Evolutionary conservation across 2,797 vertebrate genomes (phyloP), one percentile per base, ranked within the genome.

Genomic region (Intellagama lesueurii): DNA sequence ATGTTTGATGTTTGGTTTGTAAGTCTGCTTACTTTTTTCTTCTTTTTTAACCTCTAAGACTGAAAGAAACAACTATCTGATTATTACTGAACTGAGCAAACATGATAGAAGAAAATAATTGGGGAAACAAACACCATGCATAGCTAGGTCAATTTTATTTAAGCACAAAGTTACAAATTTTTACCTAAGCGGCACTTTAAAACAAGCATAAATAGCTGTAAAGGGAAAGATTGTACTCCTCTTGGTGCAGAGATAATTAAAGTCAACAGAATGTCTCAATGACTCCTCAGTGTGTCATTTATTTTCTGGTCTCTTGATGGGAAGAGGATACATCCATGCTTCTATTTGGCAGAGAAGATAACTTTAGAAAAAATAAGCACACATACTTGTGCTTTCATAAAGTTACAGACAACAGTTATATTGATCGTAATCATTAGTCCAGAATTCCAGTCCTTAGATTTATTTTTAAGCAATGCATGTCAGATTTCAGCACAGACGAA

Each of bases 181-280:
- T 92, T 72, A 69, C 73, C 84, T 75, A 2, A 49, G 17, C n/a
- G 78, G 88, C 40, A 47, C 86, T 85, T 89, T 94, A 93, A 91
- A 95, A 83, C 22, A 64, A n/a, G 1, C 47, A 52, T 2, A 49
- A 86, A 90, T 89, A 81, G 7, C 26, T 90, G 22, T 73, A 91
- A 89, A 12, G 70, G 56, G 24, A 70, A 70, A 90, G 73, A 78
- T 90, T 91, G 86, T 93, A 90, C 3, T 92, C 84, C 91, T 91
- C 91, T 89, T 91, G 47, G 28, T 70, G 47, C 79, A 82, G 69
- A 73, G n/a, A 89, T 93, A 94, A 92, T 88, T 92, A 92, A 93
- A 94, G 83, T 90, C 92, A 93, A 93, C 8, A 83, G 8, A 87
- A 56, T 75, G 44, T 64, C n/a, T 91, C 17, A 81, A 7, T 1